phyloP scores from a whole-genome alignment of 1,140 invertebrate species.

The Leptopilina boulardi region DNA sequence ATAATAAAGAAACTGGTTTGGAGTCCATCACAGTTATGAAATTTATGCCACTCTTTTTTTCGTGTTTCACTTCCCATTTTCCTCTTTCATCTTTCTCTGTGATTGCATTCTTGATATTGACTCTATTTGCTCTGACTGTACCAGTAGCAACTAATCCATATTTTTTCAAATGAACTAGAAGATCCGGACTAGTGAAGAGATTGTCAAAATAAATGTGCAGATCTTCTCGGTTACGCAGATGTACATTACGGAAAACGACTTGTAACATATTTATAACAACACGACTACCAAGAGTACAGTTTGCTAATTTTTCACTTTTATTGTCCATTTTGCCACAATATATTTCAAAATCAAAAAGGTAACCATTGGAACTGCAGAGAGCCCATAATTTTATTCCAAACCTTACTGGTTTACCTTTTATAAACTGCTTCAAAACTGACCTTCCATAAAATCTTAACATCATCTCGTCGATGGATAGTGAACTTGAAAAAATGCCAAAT shows the following conservation, averaged over 20 bases:
- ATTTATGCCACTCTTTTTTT: slow-evolving; percentile 40
- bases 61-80: slow-evolving; percentile 35
- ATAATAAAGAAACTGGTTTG: slow-evolving; percentile 39
- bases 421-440: slow-evolving; percentile 43
- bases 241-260: background rate
- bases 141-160: slow-evolving; percentile 58
- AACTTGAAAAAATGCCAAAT: slow-evolving; percentile 38
- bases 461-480: slow-evolving; percentile 38
- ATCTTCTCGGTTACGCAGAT: background rate
- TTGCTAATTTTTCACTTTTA: slow-evolving; percentile 28
- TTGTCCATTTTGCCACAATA: slow-evolving; percentile 45
- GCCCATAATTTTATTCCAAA: slow-evolving; percentile 51
- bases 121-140: slow-evolving; percentile 53
- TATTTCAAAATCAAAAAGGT: slow-evolving; percentile 46
- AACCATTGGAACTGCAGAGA: slow-evolving; percentile 44
- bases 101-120: background rate
- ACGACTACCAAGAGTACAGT: slow-evolving; percentile 31
- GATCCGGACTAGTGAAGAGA: slow-evolving; percentile 64
- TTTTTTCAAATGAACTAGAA: slow-evolving; percentile 57
- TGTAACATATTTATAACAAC: slow-evolving; percentile 28
- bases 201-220: slow-evolving; percentile 63
- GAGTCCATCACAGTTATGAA: slow-evolving; percentile 41
- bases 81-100: slow-evolving; percentile 11
- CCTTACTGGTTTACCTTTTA: slow-evolving; percentile 43
- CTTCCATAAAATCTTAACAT: slow-evolving; percentile 45